phyloP scores from a whole-genome alignment of 92 coral and sea anemone species.

The Porites cylindrica region DNA sequence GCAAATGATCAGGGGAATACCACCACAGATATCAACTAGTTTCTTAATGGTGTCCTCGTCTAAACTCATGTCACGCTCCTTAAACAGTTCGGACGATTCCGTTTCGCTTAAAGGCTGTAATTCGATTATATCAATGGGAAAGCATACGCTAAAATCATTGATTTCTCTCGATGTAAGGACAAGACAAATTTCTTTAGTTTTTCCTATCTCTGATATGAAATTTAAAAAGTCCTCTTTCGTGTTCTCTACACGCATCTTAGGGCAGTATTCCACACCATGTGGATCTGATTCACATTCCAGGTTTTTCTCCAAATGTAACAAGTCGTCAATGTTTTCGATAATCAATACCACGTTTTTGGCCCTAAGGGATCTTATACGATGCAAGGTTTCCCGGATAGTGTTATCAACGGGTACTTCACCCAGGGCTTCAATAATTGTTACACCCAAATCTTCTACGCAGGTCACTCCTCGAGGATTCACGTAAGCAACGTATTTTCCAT shows the following conservation, averaged over 20 bases:
- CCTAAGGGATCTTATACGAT: slow-evolving; percentile 12
- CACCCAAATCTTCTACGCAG: slow-evolving; percentile 47
- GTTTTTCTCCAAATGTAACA: slow-evolving; percentile 24
- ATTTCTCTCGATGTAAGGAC: slow-evolving; percentile 32
- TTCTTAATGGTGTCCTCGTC: not conserved
- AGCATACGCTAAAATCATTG: not conserved
- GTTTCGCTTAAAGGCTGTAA: slow-evolving; percentile 1
- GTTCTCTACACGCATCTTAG: slow-evolving; percentile 9
- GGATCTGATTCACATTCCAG: not conserved
- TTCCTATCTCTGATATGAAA: slow-evolving; percentile 23
- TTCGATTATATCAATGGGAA: slow-evolving; percentile 1
- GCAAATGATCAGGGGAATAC: slow-evolving; percentile 46
- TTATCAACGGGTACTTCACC: slow-evolving; percentile 15
- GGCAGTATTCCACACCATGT: not conserved
- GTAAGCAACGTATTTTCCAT: slow-evolving; percentile 31
- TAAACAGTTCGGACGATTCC: not conserved
- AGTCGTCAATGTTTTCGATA: slow-evolving; percentile 50
- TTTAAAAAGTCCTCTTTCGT: slow-evolving; percentile 29
- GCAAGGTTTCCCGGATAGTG: slow-evolving; percentile 19
- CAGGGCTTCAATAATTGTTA: slow-evolving; percentile 44
- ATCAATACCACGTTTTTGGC: slow-evolving; percentile 20
- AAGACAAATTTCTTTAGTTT: not conserved
- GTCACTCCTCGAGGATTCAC: slow-evolving; percentile 43
- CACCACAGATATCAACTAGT: slow-evolving; percentile 41
- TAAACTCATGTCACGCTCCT: not conserved